These are phyloP conservation scores for Lagodon rhomboides DNA, from an alignment of 2,797 vertebrate genomes.

Conservation along the genomic window DNA sequence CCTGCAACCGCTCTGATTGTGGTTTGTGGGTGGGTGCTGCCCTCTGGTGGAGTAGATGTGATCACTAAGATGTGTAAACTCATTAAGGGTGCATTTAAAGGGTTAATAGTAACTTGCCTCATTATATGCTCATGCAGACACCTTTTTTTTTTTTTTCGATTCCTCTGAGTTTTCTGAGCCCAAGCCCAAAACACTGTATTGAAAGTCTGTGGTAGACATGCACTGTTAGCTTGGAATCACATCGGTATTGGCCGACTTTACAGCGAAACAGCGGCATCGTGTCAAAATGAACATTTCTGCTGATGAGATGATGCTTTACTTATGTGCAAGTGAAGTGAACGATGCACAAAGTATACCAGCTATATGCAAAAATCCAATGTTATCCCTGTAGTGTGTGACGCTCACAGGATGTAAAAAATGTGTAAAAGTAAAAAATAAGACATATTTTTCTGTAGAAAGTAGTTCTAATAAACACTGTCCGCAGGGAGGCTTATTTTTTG, in stretches of 20 bases:
- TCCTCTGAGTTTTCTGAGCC: neutral
- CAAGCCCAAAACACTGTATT: neutral
- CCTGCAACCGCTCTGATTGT: neutral
- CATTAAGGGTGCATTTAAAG: neutral
- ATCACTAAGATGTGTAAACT: neutral
- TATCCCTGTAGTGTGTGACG: neutral
- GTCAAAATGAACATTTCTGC: too few species aligned
- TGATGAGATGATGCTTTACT: too few species aligned
- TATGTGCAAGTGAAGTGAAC: too few species aligned
- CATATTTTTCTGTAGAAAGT: neutral
- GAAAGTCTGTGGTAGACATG: neutral
- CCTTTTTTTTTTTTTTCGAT: neutral
- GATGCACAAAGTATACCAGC: too few species aligned
- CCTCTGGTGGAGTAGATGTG: constrained; percentile 54
- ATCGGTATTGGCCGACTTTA: too few species aligned
- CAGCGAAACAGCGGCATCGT: too few species aligned
- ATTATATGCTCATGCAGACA: neutral
- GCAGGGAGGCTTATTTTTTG: neutral
- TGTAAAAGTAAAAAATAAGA: neutral
- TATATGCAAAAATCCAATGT: too few species aligned
- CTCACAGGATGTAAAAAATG: neutral
- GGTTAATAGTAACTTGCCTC: neutral
- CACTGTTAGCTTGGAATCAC: too few species aligned
- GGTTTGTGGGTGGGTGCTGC: constrained; percentile 50
- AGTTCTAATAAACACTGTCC: neutral